These are phyloP conservation scores for Caenorhabditis elegans DNA, from an alignment of 1,140 invertebrate species.

Conservation along the genomic window WBcel235 BX284602.5:8175501-8176000, in stretches of 20 bases:
- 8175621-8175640: constrained; percentile 42
- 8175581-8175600: constrained; percentile 35
- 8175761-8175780: background rate
- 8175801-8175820: constrained; percentile 44
- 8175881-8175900: constrained; percentile 43
- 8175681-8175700: constrained; percentile 41
- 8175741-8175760: constrained; percentile 25
- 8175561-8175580: constrained; percentile 42
- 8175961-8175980: constrained; percentile 35
- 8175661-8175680: constrained; percentile 40
- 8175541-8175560: constrained; percentile 41
- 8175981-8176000: too few species aligned
- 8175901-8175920: constrained; percentile 37
- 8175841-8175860: constrained; percentile 46
- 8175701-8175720: constrained; percentile 48
- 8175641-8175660: constrained; percentile 45
- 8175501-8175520: constrained; percentile 40
- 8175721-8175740: constrained; percentile 41
- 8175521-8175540: too few species aligned
- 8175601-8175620: constrained; percentile 44
- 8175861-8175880: constrained; percentile 48
- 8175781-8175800: constrained; percentile 31
- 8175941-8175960: constrained; percentile 25
- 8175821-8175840: constrained; percentile 44
- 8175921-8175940: constrained; percentile 44